Conservation (phyloP, 1,140 invertebrate genomes). For the Bombus vancouverensis region DNA sequence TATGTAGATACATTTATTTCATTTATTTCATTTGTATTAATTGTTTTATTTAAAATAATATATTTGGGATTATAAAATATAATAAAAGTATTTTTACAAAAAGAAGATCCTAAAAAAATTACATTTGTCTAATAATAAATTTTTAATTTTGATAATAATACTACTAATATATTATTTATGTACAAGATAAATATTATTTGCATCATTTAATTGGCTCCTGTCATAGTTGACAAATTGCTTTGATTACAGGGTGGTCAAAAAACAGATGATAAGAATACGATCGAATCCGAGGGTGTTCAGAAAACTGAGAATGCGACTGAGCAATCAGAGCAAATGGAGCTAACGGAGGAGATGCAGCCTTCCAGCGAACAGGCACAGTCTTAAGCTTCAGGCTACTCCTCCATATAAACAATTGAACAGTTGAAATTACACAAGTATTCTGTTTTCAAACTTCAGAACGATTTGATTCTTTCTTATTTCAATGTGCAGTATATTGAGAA, state of each 20-base stretch:
- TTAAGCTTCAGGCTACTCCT: slow-evolving; percentile 80
- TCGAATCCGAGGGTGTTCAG: slow-evolving; percentile 77
- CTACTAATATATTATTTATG: neutral
- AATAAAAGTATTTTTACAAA: slow-evolving; percentile 5
- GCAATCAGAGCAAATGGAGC: slow-evolving; percentile 76
- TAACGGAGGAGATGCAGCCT: slow-evolving; percentile 78
- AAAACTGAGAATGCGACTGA: slow-evolving; percentile 77
- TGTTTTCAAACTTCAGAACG: slow-evolving; percentile 72
- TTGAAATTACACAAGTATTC: slow-evolving; percentile 63
- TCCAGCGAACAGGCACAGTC: slow-evolving; percentile 80
- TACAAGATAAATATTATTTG: slow-evolving; percentile 1
- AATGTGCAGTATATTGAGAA: slow-evolving; percentile 33
- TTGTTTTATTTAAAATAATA: neutral
- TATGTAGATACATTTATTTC: neutral
- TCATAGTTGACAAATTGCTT: slow-evolving; percentile 72
- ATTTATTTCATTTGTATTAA: neutral
- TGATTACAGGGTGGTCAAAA: slow-evolving; percentile 78
- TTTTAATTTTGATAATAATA: neutral
- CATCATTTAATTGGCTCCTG: slow-evolving; percentile 38
- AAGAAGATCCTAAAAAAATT: neutral
- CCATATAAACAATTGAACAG: slow-evolving; percentile 64
- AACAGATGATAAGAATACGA: slow-evolving; percentile 76
- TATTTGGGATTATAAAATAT: neutral
- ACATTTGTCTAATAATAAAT: neutral
- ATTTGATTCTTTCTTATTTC: slow-evolving; percentile 54